Conservation (phyloP, 1,140 invertebrate species). For the Dendrolimus kikuchii region DNA sequence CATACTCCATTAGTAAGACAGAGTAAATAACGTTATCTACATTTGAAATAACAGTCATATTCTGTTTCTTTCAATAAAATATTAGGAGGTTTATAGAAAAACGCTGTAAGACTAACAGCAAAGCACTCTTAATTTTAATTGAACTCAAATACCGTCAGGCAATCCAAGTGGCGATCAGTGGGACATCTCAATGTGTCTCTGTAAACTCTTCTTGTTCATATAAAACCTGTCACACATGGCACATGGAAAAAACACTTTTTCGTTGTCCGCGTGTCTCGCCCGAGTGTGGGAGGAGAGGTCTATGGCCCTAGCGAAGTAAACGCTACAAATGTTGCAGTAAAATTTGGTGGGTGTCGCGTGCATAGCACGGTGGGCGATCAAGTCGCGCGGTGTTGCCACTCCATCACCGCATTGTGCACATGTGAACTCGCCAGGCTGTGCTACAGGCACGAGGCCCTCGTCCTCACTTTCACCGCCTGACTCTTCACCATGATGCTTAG, state of each 20-base stretch:
- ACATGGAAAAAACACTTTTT: constrained; percentile 67
- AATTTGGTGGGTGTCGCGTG: constrained; percentile 62
- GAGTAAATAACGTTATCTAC: no score
- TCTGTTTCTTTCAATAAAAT: no score
- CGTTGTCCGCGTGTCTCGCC: constrained; percentile 65
- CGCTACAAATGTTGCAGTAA: constrained; percentile 73
- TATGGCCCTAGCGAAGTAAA: constrained; percentile 68
- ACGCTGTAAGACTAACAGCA: not conserved
- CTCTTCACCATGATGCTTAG: constrained; percentile 45
- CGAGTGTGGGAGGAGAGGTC: constrained; percentile 74
- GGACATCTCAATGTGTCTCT: constrained; percentile 64
- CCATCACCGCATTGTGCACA: constrained; percentile 64
- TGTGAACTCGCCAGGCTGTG: constrained; percentile 48
- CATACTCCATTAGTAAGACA: not conserved
- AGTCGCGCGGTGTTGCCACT: constrained; percentile 58
- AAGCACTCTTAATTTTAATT: not conserved
- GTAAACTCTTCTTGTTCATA: constrained; percentile 69
- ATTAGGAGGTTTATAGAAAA: not conserved
- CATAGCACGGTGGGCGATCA: constrained; percentile 63
- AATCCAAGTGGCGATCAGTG: constrained; percentile 38
- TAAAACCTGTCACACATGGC: constrained; percentile 69
- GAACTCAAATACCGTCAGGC: not conserved
- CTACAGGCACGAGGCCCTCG: constrained; percentile 20
- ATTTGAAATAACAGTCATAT: no score
- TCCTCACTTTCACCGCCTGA: constrained; percentile 51